A percentile compares a stretch with the other conserved stretches of the same genome.
Evolutionary conservation across 1,140 invertebrate genomes (phyloP).

Genomic region (Zaprionus davidi): DNA sequence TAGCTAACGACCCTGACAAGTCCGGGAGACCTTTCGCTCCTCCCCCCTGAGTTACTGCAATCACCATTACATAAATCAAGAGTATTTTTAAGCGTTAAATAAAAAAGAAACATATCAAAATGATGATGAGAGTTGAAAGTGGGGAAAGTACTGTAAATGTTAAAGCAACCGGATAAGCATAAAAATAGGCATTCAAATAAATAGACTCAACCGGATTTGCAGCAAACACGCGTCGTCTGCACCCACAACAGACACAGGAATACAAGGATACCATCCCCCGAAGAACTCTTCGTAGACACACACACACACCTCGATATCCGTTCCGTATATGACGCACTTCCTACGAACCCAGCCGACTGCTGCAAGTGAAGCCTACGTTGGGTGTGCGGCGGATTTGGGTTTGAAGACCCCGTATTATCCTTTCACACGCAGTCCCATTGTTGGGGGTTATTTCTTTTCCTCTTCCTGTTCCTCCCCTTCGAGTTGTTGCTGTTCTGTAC

Average conservation of each 20-base stretch:
- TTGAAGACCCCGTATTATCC: constrained; percentile 79
- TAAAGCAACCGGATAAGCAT: constrained; percentile 68
- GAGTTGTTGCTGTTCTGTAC: constrained; percentile 25
- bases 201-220: constrained; percentile 78
- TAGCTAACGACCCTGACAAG: constrained; percentile 14
- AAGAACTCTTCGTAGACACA: constrained; percentile 26
- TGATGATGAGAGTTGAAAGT: constrained; percentile 4
- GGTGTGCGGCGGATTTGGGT: constrained; percentile 20
- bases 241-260: constrained; percentile 44
- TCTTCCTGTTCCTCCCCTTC: constrained; percentile 7
- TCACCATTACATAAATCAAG: constrained; percentile 75
- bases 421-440: constrained; percentile 74
- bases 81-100: constrained; percentile 36
- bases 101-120: constrained; percentile 1
- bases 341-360: constrained; percentile 30
- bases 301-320: constrained; percentile 55
- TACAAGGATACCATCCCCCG: constrained; percentile 22
- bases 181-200: constrained; percentile 80
- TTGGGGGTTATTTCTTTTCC: constrained; percentile 33
- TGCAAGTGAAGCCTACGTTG: constrained; percentile 69
- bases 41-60: constrained; percentile 26
- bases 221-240: constrained; percentile 51
- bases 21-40: background rate
- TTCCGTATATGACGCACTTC: constrained; percentile 65
- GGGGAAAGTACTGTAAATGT: constrained; percentile 29